Percentiles rank a stretch among this genome's conserved stretches.
Evolutionary conservation across 2,888 invertebrate genomes (phyloP).

Genomic region (Ypsolopha sequella): DNA sequence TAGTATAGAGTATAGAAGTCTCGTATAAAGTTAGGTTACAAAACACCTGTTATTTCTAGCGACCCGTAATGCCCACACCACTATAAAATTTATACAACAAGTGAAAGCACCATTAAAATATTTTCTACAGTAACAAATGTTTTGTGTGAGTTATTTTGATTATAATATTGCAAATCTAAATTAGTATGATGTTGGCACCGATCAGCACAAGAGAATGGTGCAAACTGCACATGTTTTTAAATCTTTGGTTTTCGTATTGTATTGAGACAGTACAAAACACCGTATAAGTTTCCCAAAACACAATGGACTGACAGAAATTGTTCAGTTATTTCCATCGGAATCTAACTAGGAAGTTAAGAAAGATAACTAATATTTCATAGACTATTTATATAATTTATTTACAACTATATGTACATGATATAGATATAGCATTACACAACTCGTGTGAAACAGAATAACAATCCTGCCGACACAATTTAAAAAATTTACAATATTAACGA

Average conservation of each 20-base stretch:
- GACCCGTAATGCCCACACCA: too few species aligned
- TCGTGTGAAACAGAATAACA: slow-evolving; percentile 27
- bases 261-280: slow-evolving; percentile 15
- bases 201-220: slow-evolving; percentile 26
- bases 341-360: not conserved
- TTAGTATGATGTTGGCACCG: slow-evolving; percentile 28
- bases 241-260: slow-evolving; percentile 10
- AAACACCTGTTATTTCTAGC: too few species aligned
- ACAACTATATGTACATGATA: slow-evolving; percentile 58
- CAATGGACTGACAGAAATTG: not conserved
- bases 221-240: too few species aligned
- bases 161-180: slow-evolving; percentile 1
- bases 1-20: too few species aligned
- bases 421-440: slow-evolving; percentile 43
- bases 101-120: too few species aligned
- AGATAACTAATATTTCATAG: slow-evolving; percentile 35
- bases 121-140: too few species aligned
- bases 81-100: too few species aligned
- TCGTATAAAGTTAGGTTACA: too few species aligned
- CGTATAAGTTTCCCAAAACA: not conserved
- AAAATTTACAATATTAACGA: slow-evolving; percentile 18
- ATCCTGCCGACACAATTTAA: slow-evolving; percentile 15
- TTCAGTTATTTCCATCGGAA: not conserved
- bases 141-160: too few species aligned
- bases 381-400: slow-evolving; percentile 49